Evolutionary conservation across 2,888 invertebrate genomes (phyloP), one percentile per base, ranked within the genome.

Genomic region (Baronia brevicornis): DNA sequence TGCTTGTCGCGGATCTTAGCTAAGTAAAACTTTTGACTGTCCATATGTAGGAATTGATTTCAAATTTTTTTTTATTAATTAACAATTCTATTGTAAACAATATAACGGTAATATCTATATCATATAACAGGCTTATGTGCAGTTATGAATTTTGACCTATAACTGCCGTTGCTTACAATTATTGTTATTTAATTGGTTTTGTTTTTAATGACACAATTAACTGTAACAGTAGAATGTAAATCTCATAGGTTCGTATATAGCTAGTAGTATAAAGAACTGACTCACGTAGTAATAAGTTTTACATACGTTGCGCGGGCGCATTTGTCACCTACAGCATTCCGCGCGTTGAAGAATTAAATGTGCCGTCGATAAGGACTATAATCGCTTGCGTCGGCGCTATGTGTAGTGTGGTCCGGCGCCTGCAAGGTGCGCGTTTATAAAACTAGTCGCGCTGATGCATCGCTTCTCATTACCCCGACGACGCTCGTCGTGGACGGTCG

Each of bases 391-490:
- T 5, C 7, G 4, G 5, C 4, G 8, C 20, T 3, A 3, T 25
- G 15, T 19, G n/a, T n/a, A n/a, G n/a, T n/a, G n/a, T n/a, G n/a
- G 27, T 23, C 27, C 26, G 23, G 26, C 31, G 29, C 49, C 36
- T 43, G 52, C 44, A 48, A 48, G 45, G 48, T 49, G 41, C 33
- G 51, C 66, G 67, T 72, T 74, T 64, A 77, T 78, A 82, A 80
- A 79, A 71, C 55, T 55, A 53, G 50, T 70, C 57, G 62, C 65
- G 53, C 49, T 55, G 58, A 47, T 43, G 49, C 39, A 47, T 48
- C 60, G 60, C 72, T 63, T 69, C 67, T 72, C 77, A 82, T 74
- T 73, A 61, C 53, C 62, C 63, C 58, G 61, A 50, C 65, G 60
- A 63, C 62, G 46, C 54, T 56, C 58, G 51, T 35, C 43, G 53